phyloP scores from a whole-genome alignment of 2,113 vertebrate genomes.

The Corynorhinus townsendii region DNA sequence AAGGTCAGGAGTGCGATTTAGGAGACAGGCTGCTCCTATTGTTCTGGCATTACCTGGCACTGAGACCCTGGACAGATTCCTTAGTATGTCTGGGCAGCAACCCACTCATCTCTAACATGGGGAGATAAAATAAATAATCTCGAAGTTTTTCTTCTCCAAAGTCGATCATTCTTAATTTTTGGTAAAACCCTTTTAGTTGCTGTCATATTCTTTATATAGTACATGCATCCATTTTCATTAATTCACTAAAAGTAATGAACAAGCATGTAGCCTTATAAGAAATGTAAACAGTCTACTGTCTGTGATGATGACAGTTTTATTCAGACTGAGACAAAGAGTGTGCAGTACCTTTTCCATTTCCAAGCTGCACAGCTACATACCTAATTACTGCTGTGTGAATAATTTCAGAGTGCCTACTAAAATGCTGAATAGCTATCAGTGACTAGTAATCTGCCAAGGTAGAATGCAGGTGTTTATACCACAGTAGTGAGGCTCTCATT shows the following conservation, averaged over 20 bases:
- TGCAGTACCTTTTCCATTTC: constrained; percentile 43
- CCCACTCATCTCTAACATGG: neutral
- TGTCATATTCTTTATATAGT: neutral
- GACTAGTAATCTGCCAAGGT: constrained; percentile 51
- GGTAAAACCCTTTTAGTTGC: neutral
- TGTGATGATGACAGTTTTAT: constrained; percentile 33
- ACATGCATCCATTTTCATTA: neutral
- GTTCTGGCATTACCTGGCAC: neutral
- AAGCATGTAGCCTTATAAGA: neutral
- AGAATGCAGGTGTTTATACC: constrained; percentile 60
- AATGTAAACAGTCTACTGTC: neutral
- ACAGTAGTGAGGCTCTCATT: constrained; percentile 47
- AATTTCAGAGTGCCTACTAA: constrained; percentile 52
- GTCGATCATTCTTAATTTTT: neutral
- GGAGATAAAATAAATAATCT: neutral
- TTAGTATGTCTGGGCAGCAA: neutral
- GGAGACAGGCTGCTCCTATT: neutral
- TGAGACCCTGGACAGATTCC: neutral
- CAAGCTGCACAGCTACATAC: constrained; percentile 19
- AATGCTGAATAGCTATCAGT: constrained; percentile 40
- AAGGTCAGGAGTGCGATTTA: neutral
- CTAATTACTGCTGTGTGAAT: constrained; percentile 58
- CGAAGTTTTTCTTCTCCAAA: neutral
- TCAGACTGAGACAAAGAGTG: constrained; percentile 36
- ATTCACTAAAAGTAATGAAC: constrained; percentile 49